Percentiles rank a stretch among this genome's conserved stretches.
These are phyloP conservation scores for Lepeophtheirus nordmannii DNA, from an alignment of 2,888 invertebrate genomes.

Conservation along the genomic window DNA sequence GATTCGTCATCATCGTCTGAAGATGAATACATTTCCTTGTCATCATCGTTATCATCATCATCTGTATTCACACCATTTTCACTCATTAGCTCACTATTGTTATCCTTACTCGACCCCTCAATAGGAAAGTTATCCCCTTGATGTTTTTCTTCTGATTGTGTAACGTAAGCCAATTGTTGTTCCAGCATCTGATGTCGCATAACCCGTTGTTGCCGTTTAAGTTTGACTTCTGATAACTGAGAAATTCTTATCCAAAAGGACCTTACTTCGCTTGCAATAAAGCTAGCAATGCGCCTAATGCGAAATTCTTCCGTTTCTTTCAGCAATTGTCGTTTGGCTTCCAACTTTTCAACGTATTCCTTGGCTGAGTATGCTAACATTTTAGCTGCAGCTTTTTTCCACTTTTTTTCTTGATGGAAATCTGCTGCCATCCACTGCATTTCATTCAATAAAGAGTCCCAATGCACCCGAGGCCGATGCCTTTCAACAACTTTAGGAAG, in stretches of 20 bases:
- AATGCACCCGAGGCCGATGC: conserved; percentile 76
- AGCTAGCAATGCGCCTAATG: conserved; percentile 1
- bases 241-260: conserved; percentile 8
- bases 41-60: conserved; percentile 41
- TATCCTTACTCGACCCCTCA: conserved; percentile 2
- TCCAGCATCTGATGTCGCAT: conserved; percentile 32
- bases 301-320: not conserved
- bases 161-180: conserved; percentile 26
- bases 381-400: conserved; percentile 89
- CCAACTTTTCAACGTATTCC: conserved; percentile 16
- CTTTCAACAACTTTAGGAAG: conserved; percentile 84
- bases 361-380: conserved; percentile 39
- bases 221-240: conserved; percentile 34
- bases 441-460: conserved; percentile 96
- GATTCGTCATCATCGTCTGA: conserved; percentile 24
- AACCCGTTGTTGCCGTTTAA: conserved; percentile 34
- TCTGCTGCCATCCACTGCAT: conserved; percentile 97
- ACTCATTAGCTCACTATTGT: conserved; percentile 29
- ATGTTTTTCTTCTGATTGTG: conserved; percentile 31
- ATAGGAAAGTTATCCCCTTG: conserved; percentile 10
- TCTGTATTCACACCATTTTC: conserved; percentile 35
- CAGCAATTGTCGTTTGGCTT: not conserved
- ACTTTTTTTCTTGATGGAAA: conserved; percentile 91
- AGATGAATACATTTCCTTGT: conserved; percentile 59
- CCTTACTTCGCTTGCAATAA: conserved; percentile 13